These are phyloP conservation scores for Uloborus plumipes DNA, from an alignment of 2,888 invertebrate genomes.

Conservation along the genomic window DNA sequence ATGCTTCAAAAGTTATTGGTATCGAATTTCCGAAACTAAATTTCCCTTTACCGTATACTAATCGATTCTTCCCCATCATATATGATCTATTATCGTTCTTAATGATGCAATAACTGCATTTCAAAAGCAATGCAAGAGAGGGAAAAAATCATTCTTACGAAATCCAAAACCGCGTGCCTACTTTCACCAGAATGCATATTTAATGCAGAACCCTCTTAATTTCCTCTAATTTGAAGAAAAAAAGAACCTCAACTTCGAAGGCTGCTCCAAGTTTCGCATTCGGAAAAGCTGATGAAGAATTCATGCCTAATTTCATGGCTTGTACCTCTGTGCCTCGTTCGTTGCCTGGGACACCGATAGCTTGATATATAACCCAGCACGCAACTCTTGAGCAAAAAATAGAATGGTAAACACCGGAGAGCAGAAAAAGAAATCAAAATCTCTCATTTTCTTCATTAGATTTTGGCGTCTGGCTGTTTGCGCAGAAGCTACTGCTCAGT, in stretches of 20 bases:
- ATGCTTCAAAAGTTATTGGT: too few species aligned
- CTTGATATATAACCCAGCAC: slow-evolving; percentile 14
- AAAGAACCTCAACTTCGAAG: slow-evolving; percentile 21
- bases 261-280: slow-evolving; percentile 49
- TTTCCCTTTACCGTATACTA: slow-evolving; percentile 9
- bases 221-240: background rate
- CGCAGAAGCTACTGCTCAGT: slow-evolving; percentile 3
- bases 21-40: background rate
- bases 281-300: slow-evolving; percentile 45
- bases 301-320: slow-evolving; percentile 42
- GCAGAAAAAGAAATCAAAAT: background rate
- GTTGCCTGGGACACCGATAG: slow-evolving; percentile 46
- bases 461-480: slow-evolving; percentile 21
- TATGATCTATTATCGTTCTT: slow-evolving; percentile 21
- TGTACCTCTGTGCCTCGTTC: slow-evolving; percentile 18
- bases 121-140: background rate
- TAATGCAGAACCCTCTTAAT: slow-evolving; percentile 41
- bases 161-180: background rate
- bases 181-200: slow-evolving; percentile 38
- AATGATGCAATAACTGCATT: slow-evolving; percentile 48
- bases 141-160: background rate
- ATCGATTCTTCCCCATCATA: slow-evolving; percentile 35
- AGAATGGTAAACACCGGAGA: background rate
- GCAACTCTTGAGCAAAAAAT: slow-evolving; percentile 20
- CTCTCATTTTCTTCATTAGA: slow-evolving; percentile 12